Percentiles rank a stretch among this genome's conserved stretches.
Conservation (phyloP, 2,113 vertebrate genomes). For the Ifrita kowaldi region DNA sequence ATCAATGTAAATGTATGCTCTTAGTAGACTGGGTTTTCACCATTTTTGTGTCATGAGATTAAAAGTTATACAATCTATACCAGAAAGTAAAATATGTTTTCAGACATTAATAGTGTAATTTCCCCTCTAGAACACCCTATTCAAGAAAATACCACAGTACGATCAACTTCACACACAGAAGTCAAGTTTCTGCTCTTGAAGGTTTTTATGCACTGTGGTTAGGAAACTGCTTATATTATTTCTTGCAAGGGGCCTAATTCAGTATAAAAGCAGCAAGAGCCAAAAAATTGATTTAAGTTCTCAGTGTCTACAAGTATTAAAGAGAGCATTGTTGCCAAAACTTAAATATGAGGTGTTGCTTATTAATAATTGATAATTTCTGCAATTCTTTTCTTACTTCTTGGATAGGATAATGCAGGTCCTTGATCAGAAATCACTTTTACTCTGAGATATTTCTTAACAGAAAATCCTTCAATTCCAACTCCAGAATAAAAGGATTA, state of each 20-base stretch:
- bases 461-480: neutral
- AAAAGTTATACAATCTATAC: neutral
- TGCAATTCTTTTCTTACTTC: neutral
- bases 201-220: neutral
- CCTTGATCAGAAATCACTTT: neutral
- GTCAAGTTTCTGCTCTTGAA: neutral
- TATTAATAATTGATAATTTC: neutral
- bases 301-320: neutral
- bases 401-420: neutral
- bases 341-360: neutral
- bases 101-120: neutral
- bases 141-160: neutral
- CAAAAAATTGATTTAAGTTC: neutral
- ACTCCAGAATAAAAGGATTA: neutral
- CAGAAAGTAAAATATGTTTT: neutral
- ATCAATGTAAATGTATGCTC: neutral
- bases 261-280: neutral
- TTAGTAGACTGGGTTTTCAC: neutral
- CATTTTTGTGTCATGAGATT: neutral
- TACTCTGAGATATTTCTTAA: neutral
- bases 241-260: neutral
- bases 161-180: neutral
- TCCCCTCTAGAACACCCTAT: neutral
- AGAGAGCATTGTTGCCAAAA: neutral
- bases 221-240: neutral